Conservation (phyloP, 2,113 vertebrate genomes). For the Herpailurus yagouaroundi region DNA sequence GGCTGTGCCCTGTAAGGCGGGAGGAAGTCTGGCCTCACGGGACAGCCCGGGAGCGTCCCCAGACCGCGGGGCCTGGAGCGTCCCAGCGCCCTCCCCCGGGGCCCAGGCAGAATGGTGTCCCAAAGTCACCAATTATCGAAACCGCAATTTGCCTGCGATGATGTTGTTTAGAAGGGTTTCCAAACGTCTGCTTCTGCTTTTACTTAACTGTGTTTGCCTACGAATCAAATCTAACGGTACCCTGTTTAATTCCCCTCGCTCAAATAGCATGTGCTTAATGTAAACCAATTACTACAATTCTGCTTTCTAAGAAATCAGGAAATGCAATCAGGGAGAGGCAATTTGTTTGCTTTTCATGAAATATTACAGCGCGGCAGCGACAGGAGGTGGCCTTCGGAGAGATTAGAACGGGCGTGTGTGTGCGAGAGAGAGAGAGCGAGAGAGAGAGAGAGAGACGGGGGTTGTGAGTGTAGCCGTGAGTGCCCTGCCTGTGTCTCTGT, state of each 20-base stretch:
- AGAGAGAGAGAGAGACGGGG: neutral
- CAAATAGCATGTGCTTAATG: constrained; percentile 63
- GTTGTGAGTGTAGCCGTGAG: accelerated
- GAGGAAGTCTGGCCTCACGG: accelerated
- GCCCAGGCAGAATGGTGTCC: accelerated
- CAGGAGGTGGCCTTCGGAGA: neutral
- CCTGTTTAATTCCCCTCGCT: constrained; percentile 58
- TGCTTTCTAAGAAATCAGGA: constrained; percentile 78
- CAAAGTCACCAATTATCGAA: accelerated
- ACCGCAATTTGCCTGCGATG: neutral
- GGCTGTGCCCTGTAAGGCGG: accelerated
- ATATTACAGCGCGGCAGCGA: neutral
- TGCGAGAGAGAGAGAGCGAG: no score
- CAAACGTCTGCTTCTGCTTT: neutral
- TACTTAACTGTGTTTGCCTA: constrained; percentile 63
- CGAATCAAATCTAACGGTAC: constrained; percentile 33
- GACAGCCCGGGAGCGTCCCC: accelerated
- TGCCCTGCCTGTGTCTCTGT: accelerated
- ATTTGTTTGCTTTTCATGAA: constrained; percentile 63
- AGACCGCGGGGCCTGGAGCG: accelerated
- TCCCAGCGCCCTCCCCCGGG: accelerated
- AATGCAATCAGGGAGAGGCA: constrained; percentile 70
- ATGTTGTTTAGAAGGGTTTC: neutral
- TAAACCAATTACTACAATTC: constrained; percentile 74
- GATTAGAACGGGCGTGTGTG: neutral